Evolutionary conservation across 1,140 invertebrate species (phyloP).

Genomic region (Magallana gigas): DNA sequence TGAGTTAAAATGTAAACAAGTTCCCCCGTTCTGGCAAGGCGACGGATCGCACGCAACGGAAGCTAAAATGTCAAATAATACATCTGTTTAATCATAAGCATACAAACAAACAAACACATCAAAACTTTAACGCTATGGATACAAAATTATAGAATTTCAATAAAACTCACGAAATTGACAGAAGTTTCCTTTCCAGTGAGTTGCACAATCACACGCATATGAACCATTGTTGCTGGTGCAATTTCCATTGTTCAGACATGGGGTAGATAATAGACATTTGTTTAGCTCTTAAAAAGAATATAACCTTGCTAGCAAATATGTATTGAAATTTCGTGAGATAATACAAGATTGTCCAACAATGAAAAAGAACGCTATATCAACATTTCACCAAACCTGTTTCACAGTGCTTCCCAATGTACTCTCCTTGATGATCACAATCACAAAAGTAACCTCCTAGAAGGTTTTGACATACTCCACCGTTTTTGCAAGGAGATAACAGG

Average conservation of each 20-base stretch:
- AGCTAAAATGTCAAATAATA: not conserved
- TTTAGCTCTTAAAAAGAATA: not conserved
- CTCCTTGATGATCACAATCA: slow-evolving; percentile 93
- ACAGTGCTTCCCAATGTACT: slow-evolving; percentile 91
- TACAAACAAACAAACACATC: too few relatives aligned
- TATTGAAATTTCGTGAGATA: too few relatives aligned
- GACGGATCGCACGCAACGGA: not conserved
- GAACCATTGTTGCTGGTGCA: not conserved
- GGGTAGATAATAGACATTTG: not conserved
- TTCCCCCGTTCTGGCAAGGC: slow-evolving; percentile 21
- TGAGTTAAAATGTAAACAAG: not conserved
- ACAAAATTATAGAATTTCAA: not conserved
- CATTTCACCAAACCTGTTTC: slow-evolving; percentile 80
- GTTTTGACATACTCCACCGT: slow-evolving; percentile 16
- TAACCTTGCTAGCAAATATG: not conserved
- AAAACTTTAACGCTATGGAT: not conserved
- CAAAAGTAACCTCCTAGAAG: slow-evolving; percentile 61
- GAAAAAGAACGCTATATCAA: too few relatives aligned
- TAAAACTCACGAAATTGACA: not conserved
- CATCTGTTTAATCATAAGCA: too few relatives aligned
- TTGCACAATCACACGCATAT: not conserved
- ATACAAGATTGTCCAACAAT: too few relatives aligned
- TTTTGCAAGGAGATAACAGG: not conserved
- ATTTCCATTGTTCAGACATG: not conserved
- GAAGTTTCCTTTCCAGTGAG: not conserved